Evolutionary conservation across 2,888 invertebrate genomes (phyloP), one percentile per base, ranked within the genome.

Genomic region (Caenorhabditis sp.): DNA sequence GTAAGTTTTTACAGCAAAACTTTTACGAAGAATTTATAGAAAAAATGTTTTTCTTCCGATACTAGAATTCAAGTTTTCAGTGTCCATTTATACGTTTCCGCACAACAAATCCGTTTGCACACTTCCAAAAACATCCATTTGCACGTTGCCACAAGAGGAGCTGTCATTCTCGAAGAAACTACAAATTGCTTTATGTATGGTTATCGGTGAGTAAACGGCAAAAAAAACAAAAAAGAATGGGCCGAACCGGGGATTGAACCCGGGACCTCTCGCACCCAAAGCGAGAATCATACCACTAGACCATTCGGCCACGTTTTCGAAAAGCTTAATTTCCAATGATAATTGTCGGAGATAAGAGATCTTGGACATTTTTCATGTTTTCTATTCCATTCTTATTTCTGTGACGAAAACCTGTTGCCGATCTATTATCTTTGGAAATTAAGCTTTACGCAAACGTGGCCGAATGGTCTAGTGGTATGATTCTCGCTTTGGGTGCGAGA

Each of bases 401-500:
- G 36, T 36, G 36, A n/a, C n/a, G n/a, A n/a, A n/a, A n/a, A n/a
- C n/a, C n/a, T 14, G n/a, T 50, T 14, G 8, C 5, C 5, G 17
- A 19, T 50, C n/a, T 50, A 5, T n/a, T 50, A 50, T 50, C 19
- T 50, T 17, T 4, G 50, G 50, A 19, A 50, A 50, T n/a, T n/a
- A 50, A n/a, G 50, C 19, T 50, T 50, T 17, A 8, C 50, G 8
- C 17, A 50, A 50, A 50, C 26, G 5, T 55, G 74, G 74, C 74
- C 74, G 74, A 69, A 75, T 86, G 85, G 85, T 85, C 85, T 85
- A 85, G 85, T 83, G 85, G 86, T 85, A 85, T 85, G 86, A 85
- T 85, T 87, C 86, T 87, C 86, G 86, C 86, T 86, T 86, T 79
- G 86, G 86, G 86, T 86, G 86, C 86, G 86, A 87, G 86, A 86